A percentile compares a stretch with the other conserved stretches of the same genome.
These are phyloP conservation scores for Drosophila sp. DNA, from an alignment of 1,140 invertebrate genomes.

Conservation along the genomic window DNA sequence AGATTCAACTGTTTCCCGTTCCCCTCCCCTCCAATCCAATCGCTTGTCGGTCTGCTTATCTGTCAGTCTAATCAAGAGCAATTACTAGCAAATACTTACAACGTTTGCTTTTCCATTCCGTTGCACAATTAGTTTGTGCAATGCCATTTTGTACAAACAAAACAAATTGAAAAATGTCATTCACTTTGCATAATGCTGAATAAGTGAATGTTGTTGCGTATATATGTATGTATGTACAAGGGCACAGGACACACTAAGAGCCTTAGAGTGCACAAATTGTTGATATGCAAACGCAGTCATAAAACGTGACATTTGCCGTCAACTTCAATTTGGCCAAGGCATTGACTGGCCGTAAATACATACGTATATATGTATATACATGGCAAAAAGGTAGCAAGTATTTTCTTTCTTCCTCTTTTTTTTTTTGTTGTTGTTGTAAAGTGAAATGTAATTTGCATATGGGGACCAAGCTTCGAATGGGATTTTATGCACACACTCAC, in stretches of 20 bases:
- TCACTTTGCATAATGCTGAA: constrained; percentile 67
- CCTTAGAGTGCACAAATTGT: constrained; percentile 47
- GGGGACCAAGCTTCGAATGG: constrained; percentile 25
- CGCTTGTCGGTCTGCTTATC: background rate
- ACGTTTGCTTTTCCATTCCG: constrained; percentile 13
- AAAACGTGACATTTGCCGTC: constrained; percentile 75
- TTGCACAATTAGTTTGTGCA: constrained; percentile 55
- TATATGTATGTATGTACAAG: background rate
- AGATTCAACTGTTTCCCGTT: constrained; percentile 18
- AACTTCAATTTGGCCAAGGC: constrained; percentile 60
- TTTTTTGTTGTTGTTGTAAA: constrained; percentile 25
- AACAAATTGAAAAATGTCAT: constrained; percentile 57
- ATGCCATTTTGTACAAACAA: constrained; percentile 37
- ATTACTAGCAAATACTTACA: constrained; percentile 23
- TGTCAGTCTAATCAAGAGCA: constrained; percentile 25
- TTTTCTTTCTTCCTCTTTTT: constrained; percentile 3
- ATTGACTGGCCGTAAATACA: constrained; percentile 64
- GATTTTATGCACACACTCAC: constrained; percentile 62
- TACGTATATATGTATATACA: constrained; percentile 15
- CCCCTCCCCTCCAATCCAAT: background rate
- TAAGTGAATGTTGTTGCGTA: constrained; percentile 28
- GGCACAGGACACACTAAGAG: constrained; percentile 15
- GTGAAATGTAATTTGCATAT: constrained; percentile 71
- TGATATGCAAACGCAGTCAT: constrained; percentile 68
- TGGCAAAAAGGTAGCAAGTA: constrained; percentile 64